These are phyloP conservation scores for Etheostoma cragini DNA, from an alignment of 2,113 vertebrate species.

Conservation along the genomic window DNA sequence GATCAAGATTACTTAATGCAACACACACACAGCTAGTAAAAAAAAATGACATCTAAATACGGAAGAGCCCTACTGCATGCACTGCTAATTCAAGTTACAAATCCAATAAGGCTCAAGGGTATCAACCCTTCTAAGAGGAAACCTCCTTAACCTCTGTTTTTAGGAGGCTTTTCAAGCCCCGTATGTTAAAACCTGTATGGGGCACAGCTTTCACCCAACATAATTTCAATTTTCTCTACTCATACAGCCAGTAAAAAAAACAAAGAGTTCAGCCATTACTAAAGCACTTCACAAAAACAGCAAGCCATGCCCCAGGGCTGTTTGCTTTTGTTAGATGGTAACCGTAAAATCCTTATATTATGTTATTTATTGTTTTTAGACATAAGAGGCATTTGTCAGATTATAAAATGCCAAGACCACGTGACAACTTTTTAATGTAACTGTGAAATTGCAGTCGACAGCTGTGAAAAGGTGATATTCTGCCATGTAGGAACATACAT, in stretches of 20 bases:
- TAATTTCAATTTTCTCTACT: conserved; percentile 44
- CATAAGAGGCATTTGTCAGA: conserved; percentile 41
- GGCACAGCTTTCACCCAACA: conserved; percentile 39
- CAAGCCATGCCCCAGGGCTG: not conserved
- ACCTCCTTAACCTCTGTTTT: conserved; percentile 63
- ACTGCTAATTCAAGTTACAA: conserved; percentile 65
- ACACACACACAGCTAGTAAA: conserved; percentile 39
- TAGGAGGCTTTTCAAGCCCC: conserved; percentile 33
- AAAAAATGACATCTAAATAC: conserved; percentile 40
- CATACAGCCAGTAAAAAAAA: conserved; percentile 1
- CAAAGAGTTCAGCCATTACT: conserved; percentile 28
- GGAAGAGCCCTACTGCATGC: conserved; percentile 29
- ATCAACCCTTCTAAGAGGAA: conserved; percentile 42
- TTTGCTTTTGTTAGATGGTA: not conserved
- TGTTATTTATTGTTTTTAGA: conserved; percentile 27
- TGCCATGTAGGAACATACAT: conserved; percentile 29
- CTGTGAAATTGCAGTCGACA: conserved; percentile 36
- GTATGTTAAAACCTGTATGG: conserved; percentile 43
- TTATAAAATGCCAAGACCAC: conserved; percentile 24
- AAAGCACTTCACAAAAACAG: conserved; percentile 17
- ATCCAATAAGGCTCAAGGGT: conserved; percentile 68
- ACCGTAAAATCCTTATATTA: conserved; percentile 23
- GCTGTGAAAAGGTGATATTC: conserved; percentile 22
- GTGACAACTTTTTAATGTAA: conserved; percentile 44
- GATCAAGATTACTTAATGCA: conserved; percentile 44